Percentiles rank a stretch among this genome's conserved stretches.
These are phyloP conservation scores for Enchytraeus crypticus DNA, from an alignment of 2,888 invertebrate genomes.

Conservation along the genomic window DNA sequence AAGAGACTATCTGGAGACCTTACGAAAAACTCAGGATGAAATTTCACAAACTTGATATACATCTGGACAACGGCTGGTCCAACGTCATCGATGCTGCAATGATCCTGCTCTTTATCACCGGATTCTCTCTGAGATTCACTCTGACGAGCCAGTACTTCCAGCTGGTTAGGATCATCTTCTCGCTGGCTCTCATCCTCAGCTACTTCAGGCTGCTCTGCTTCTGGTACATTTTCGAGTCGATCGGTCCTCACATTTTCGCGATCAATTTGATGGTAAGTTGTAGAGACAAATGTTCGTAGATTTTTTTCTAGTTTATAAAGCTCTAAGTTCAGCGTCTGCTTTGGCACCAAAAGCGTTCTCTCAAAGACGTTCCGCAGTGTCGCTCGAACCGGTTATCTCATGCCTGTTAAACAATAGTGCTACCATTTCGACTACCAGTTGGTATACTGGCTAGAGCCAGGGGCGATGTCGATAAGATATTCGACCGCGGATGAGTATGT, in stretches of 20 bases:
- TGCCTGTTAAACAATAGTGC: too few relatives aligned
- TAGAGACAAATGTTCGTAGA: too few relatives aligned
- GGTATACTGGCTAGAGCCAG: too few relatives aligned
- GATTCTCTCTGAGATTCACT: conserved; percentile 11
- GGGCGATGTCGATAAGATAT: too few relatives aligned
- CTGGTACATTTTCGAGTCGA: conserved; percentile 12
- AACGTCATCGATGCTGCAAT: conserved; percentile 13
- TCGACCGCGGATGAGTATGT: too few relatives aligned
- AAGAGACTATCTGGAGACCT: conserved; percentile 4
- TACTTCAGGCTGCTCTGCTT: conserved; percentile 17
- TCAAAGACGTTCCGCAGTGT: too few relatives aligned
- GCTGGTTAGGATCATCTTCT: conserved; percentile 12
- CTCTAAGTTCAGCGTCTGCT: too few relatives aligned
- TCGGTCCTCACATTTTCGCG: conserved; percentile 21
- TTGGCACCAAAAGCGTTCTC: too few relatives aligned
- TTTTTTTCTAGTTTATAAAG: too few relatives aligned
- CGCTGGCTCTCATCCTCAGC: conserved; percentile 18
- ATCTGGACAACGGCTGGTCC: conserved; percentile 15
- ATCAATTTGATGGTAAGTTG: conserved; percentile 17
- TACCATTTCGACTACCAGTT: too few relatives aligned
- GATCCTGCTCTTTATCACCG: conserved; percentile 3
- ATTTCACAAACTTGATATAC: conserved; percentile 4
- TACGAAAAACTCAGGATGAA: conserved; percentile 12
- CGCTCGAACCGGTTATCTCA: too few relatives aligned
- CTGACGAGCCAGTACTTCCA: conserved; percentile 2